Base-by-base conservation (phyloP, 2,888 invertebrate species). In the Cantharis lateralis region DNA sequence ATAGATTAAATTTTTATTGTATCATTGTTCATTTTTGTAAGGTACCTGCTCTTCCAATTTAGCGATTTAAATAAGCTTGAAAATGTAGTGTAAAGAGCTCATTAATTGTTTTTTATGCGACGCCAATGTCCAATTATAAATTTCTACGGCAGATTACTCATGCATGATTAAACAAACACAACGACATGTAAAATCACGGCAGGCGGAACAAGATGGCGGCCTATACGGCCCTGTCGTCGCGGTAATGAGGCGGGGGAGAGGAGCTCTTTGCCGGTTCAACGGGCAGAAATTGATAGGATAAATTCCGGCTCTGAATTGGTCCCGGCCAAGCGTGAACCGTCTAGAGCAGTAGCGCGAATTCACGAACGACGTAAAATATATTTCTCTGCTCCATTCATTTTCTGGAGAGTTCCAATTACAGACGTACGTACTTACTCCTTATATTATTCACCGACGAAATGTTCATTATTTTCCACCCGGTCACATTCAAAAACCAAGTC, bases 241-340 rank as follows among this genome's bases (percentile, higher is more conserved):
- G 80, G 83, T 83, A 83, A 83, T 83, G 83, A 83, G 82, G 82
- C 82, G 82, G 80, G 80, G 82, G 79, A 82, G 82, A 82, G 82
- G 82, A 81, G 89, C 90, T 90, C 90, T 90, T 90, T 90, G 89
- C 89, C 90, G 89, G 90, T 90, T 90, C 90, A 90, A 89, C 90
- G 90, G 89, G 90, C 90, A 90, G 90, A 91, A 91, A 91, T 90
- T 91, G 90, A 91, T 91, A 89, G 90, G 91, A 91, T 91, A 90
- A 91, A 91, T 91, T 91, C 90, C 90, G 89, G 89, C 88, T 89
- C 90, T 90, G 90, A 91, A 90, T 90, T 90, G 90, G 90, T 89
- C 89, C 88, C 90, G 89, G 87, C 90, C 89, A 89, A 90, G 89
- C 89, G 90, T 89, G 89, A 90, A 89, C 86, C 85, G 84, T 84